Evolutionary conservation across 1,140 invertebrate species (phyloP).

Genomic region (Cyclargus thomasi): DNA sequence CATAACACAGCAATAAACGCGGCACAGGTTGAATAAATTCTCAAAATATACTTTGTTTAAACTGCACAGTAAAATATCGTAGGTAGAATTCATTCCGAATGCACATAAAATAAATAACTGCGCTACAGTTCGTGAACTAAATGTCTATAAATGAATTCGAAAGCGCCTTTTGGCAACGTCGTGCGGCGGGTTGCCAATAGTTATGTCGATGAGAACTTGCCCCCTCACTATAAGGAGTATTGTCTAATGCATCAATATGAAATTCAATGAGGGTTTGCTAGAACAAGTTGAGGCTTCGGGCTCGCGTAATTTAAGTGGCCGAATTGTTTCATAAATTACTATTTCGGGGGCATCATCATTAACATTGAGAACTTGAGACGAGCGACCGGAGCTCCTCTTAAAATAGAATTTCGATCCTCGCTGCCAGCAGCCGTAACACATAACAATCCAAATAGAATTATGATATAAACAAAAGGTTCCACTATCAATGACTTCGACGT

Average conservation of each 20-base stretch:
- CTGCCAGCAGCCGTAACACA: no score
- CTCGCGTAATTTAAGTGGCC: background rate
- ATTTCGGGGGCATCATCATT: background rate
- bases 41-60: conserved; percentile 1
- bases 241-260: conserved; percentile 15
- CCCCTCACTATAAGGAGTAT: conserved; percentile 6
- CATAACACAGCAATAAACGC: background rate
- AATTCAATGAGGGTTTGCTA: conserved; percentile 9
- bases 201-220: conserved; percentile 2
- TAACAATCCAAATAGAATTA: no score
- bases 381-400: background rate
- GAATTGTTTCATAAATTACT: conserved; percentile 6
- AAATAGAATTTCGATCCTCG: background rate
- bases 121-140: conserved; percentile 11
- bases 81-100: conserved; percentile 14
- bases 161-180: conserved; percentile 17
- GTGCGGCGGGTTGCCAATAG: conserved; percentile 8
- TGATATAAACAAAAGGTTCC: no score
- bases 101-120: conserved; percentile 15
- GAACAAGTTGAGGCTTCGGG: conserved; percentile 13
- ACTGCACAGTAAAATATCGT: conserved; percentile 8
- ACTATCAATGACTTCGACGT: no score
- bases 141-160: conserved; percentile 18
- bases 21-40: background rate
- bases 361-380: background rate